Percentiles rank a stretch among this genome's conserved stretches.
Conservation (phyloP, 2,113 vertebrate genomes). For the Cepphus grylle region DNA sequence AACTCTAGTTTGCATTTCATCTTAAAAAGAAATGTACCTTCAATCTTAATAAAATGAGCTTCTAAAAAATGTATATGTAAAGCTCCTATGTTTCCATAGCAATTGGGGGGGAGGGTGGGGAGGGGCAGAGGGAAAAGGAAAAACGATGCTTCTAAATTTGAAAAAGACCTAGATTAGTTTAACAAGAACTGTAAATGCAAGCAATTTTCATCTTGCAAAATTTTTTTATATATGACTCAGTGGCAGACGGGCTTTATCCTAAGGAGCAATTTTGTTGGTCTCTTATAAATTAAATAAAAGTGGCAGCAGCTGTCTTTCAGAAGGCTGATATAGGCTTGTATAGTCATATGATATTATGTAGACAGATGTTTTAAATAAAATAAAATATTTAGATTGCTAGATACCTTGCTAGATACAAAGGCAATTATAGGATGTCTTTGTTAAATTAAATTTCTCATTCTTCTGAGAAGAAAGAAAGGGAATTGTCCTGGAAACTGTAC, state of each 20-base stretch:
- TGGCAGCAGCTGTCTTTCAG: slow-evolving; percentile 71
- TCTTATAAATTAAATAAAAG: slow-evolving; percentile 76
- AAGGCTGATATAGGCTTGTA: slow-evolving; percentile 66
- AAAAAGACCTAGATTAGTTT: slow-evolving; percentile 57
- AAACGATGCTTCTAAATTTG: slow-evolving; percentile 31
- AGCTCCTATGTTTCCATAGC: slow-evolving; percentile 49
- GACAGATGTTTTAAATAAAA: slow-evolving; percentile 83
- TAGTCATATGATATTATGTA: slow-evolving; percentile 73
- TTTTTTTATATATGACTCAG: slow-evolving; percentile 52
- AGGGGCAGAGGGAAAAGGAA: background rate
- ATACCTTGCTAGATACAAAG: slow-evolving; percentile 82
- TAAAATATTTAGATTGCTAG: slow-evolving; percentile 78
- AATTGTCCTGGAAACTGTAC: slow-evolving; percentile 75
- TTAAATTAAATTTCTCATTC: slow-evolving; percentile 81
- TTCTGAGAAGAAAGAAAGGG: slow-evolving; percentile 64
- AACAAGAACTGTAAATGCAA: slow-evolving; percentile 63
- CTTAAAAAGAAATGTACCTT: slow-evolving; percentile 28
- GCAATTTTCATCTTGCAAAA: slow-evolving; percentile 57
- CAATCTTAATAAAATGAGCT: slow-evolving; percentile 33
- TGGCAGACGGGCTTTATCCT: slow-evolving; percentile 61
- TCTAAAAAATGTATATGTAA: slow-evolving; percentile 7
- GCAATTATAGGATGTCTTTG: slow-evolving; percentile 79
- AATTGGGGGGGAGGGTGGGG: background rate
- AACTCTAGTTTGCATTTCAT: slow-evolving; percentile 8
- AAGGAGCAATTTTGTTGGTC: slow-evolving; percentile 68